phyloP scores from a whole-genome alignment of 2,113 vertebrate genomes.

The Sminthopsis crassicaudata region DNA sequence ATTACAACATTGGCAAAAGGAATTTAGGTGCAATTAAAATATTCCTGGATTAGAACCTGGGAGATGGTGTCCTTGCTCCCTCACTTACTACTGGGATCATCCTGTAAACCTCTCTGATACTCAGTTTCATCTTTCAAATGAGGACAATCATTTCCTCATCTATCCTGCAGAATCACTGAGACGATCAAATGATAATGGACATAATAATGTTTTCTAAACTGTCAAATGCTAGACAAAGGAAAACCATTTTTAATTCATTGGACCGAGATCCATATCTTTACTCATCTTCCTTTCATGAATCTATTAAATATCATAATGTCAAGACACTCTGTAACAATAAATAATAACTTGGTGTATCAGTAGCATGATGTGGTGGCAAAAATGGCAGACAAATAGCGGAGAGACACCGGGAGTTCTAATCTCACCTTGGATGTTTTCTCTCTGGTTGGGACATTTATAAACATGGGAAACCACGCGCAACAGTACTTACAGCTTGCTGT shows the following conservation, averaged over 20 bases:
- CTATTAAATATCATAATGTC: neutral
- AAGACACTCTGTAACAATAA: neutral
- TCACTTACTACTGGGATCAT: neutral
- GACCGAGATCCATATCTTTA: neutral
- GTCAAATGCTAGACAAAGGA: neutral
- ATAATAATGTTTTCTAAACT: neutral
- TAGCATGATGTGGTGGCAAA: neutral
- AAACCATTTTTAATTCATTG: neutral
- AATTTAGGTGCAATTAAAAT: neutral
- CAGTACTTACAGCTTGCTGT: neutral
- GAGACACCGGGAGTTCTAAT: neutral
- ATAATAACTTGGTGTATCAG: neutral
- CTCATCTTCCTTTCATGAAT: neutral
- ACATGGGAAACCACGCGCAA: neutral
- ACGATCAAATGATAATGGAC: neutral
- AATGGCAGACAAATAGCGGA: neutral
- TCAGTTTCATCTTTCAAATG: neutral
- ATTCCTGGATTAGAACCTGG: neutral
- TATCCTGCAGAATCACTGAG: neutral
- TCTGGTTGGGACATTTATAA: neutral
- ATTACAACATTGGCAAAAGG: neutral
- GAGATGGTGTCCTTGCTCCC: neutral
- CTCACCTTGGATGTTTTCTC: neutral
- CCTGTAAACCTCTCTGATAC: neutral
- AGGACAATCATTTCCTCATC: neutral